Evolutionary conservation across 1,140 invertebrate species (phyloP), one percentile per base, ranked within the genome.

Genomic region (Hydropsyche tenuis): DNA sequence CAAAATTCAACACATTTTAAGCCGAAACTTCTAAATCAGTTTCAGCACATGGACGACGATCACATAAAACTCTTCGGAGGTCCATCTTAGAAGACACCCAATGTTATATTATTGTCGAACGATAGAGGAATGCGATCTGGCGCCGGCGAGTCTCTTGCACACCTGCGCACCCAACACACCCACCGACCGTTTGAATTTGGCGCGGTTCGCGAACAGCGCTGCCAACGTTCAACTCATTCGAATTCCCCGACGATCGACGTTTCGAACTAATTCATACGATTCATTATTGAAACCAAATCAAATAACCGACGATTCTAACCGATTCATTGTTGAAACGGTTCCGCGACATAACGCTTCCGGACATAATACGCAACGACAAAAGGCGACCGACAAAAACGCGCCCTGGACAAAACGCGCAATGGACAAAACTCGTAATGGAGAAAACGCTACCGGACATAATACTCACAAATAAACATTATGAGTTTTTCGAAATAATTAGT

Each of bases 141-240:
- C 83, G 82, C 83, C 83, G 79, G 73, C 78, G 69, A 83, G 83
- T 84, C 83, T 84, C 79, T 66, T 76, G 77, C 82, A 83, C 83
- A 84, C 83, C 82, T 83, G 82, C 82, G 79, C 79, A 12, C 25
- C 30, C 66, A 72, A 72, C 23, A 45, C 25, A 42, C 56, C 27
- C 69, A 65, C 42, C 66, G 66, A 27, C 60, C 23, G n/a, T 23
- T 27, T 37, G 12, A 12, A 16, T n/a, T 4, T 22, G 42, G 42
- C 43, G 20, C 64, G 14, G 12, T 9, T 18, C 20, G 12, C 9
- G 42, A 45, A 27, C 20, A 43, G n/a, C 30, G 30, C 4, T 43
- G 12, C 30, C 30, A 45, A 16, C 14, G 1, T 25, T 5, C 2
- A 4, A 18, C 27, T 30, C n/a, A 2, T n/a, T 18, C 27, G 14